phyloP scores from a whole-genome alignment of 2,888 invertebrate species.

The Papilio gigon region DNA sequence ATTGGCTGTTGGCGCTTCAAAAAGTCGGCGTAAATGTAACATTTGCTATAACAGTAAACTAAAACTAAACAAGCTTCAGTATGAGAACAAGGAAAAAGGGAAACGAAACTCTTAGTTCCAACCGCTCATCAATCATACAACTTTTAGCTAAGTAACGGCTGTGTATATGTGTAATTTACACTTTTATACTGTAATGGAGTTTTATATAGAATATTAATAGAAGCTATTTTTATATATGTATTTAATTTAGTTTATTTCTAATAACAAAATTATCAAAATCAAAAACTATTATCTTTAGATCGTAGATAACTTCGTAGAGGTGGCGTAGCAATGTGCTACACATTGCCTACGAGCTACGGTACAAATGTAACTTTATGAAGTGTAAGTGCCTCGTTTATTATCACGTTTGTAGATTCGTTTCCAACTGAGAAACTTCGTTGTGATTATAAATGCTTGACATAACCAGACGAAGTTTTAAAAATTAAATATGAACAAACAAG shows the following conservation, averaged over 20 bases:
- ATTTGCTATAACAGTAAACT: background rate
- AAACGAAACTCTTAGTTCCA: slow-evolving; percentile 9
- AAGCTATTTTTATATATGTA: background rate
- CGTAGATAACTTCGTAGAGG: background rate
- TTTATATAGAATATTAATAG: background rate
- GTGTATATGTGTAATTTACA: background rate
- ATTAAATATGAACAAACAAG: background rate
- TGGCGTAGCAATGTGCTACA: background rate
- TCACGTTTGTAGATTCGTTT: background rate
- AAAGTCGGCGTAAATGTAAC: background rate
- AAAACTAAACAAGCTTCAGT: slow-evolving; percentile 24
- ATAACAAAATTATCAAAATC: background rate
- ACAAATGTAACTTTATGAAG: background rate
- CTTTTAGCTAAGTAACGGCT: slow-evolving; percentile 26
- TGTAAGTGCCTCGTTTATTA: too few relatives aligned
- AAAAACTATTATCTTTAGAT: background rate
- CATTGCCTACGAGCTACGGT: background rate
- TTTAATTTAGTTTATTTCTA: background rate
- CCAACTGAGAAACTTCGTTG: background rate
- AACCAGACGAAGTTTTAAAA: background rate
- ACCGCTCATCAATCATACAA: slow-evolving; percentile 24
- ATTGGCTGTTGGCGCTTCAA: too few relatives aligned
- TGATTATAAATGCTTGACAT: background rate
- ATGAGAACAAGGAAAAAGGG: slow-evolving; percentile 10
- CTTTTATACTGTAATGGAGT: too few relatives aligned